These are phyloP conservation scores for Pachyrhynchus sulphureomaculatus DNA, from an alignment of 1,140 invertebrate genomes.

Conservation along the genomic window DNA sequence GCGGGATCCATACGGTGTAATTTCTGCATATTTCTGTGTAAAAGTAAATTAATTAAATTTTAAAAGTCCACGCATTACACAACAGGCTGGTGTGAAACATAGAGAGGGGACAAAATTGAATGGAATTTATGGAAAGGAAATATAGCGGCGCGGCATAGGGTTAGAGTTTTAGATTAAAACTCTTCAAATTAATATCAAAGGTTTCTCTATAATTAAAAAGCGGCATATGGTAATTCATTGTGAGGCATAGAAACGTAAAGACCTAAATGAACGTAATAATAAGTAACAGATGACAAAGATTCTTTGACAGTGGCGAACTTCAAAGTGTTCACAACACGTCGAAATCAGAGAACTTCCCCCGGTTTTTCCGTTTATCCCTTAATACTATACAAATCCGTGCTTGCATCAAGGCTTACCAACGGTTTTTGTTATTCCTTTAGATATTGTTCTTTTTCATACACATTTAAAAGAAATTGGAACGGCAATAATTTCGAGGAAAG, in stretches of 20 bases:
- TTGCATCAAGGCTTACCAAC: slow-evolving; percentile 42
- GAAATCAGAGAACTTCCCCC: slow-evolving; percentile 39
- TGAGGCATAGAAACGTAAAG: slow-evolving; percentile 45
- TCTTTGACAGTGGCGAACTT: slow-evolving; percentile 48
- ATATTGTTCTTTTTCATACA: slow-evolving; percentile 45
- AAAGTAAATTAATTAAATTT: slow-evolving; percentile 28
- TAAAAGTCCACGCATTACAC: slow-evolving; percentile 17
- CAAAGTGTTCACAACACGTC: slow-evolving; percentile 50
- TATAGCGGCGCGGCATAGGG: slow-evolving; percentile 18
- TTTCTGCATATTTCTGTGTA: slow-evolving; percentile 23
- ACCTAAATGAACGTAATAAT: slow-evolving; percentile 52
- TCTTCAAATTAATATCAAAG: slow-evolving; percentile 41
- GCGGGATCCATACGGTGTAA: slow-evolving; percentile 21
- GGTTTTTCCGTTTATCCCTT: slow-evolving; percentile 47
- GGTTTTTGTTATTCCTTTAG: slow-evolving; percentile 40
- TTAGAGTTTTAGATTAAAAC: slow-evolving; percentile 31
- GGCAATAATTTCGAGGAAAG: too few relatives aligned
- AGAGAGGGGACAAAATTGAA: slow-evolving; percentile 10
- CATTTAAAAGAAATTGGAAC: slow-evolving; percentile 40
- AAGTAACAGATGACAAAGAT: slow-evolving; percentile 52
- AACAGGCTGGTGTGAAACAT: slow-evolving; percentile 16
- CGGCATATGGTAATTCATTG: slow-evolving; percentile 50
- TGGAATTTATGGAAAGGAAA: slow-evolving; percentile 19
- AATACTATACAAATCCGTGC: slow-evolving; percentile 49
- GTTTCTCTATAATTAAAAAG: slow-evolving; percentile 51